phyloP scores from a whole-genome alignment of 2,113 vertebrate species.

The Athene noctua region DNA sequence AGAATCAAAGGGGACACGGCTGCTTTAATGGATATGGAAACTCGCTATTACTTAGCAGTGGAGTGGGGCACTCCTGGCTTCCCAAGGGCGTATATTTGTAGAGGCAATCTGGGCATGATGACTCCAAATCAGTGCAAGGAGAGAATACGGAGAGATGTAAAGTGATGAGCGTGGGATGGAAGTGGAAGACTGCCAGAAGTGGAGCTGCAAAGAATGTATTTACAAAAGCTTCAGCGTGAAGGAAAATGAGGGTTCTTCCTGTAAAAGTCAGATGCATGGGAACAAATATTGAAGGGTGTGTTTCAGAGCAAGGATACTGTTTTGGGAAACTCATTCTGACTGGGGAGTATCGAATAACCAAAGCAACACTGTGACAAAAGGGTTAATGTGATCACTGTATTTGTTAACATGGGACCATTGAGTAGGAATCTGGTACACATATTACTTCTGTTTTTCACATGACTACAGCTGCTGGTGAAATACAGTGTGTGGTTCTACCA shows the following conservation, averaged over 20 bases:
- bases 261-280: background rate
- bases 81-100: slow-evolving; percentile 17
- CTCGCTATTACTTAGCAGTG: background rate
- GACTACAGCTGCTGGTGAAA: background rate
- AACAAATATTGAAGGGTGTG: slow-evolving; percentile 26
- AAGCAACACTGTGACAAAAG: background rate
- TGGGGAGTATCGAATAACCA: background rate
- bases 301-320: background rate
- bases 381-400: background rate
- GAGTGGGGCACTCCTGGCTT: background rate
- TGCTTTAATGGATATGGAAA: slow-evolving; percentile 8
- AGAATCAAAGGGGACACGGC: background rate
- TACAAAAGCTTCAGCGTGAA: slow-evolving; percentile 15
- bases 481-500: background rate
- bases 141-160: background rate
- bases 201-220: slow-evolving; percentile 38
- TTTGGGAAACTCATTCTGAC: slow-evolving; percentile 3
- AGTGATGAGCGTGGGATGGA: slow-evolving; percentile 46
- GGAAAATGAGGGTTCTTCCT: slow-evolving; percentile 28
- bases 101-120: slow-evolving; percentile 27
- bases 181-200: slow-evolving; percentile 55
- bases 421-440: background rate
- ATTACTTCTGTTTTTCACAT: background rate
- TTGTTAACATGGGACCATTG: background rate
- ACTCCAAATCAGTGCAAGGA: slow-evolving; percentile 19